Percentiles rank a stretch among this genome's conserved stretches.
These are phyloP conservation scores for Germaria angustata DNA, from an alignment of 2,888 invertebrate species.

Conservation along the genomic window DNA sequence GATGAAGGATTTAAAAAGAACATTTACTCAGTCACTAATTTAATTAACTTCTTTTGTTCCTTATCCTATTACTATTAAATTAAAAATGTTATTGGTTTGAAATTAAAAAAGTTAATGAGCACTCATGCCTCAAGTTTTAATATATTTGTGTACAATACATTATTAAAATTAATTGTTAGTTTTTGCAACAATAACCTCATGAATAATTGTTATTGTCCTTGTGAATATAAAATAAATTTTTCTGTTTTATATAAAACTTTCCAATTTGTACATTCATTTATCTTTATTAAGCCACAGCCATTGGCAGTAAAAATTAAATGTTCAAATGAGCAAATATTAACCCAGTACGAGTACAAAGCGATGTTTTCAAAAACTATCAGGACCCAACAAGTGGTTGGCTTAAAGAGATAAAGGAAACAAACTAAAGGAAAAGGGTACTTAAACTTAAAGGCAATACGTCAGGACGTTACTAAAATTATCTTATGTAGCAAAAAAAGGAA, in stretches of 20 bases:
- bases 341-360: conserved; percentile 13
- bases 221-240: neutral
- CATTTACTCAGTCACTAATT: neutral
- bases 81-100: neutral
- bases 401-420: neutral
- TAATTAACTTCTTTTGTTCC: neutral
- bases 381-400: neutral
- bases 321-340: neutral
- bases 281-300: conserved; percentile 27
- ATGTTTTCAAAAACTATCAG: neutral
- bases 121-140: neutral
- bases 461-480: too few species aligned
- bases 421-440: too few species aligned
- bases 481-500: too few species aligned
- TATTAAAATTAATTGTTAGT: conserved; percentile 25
- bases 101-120: too few species aligned
- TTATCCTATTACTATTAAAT: neutral
- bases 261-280: conserved; percentile 18
- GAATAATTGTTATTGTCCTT: neutral
- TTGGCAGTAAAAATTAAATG: neutral
- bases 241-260: neutral
- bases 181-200: conserved; percentile 3
- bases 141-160: too few species aligned
- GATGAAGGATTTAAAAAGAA: neutral
- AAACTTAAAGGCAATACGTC: too few species aligned